Percentiles rank a stretch among this genome's conserved stretches.
Conservation (phyloP, 2,113 vertebrate species). For the Megaleporinus macrocephalus region DNA sequence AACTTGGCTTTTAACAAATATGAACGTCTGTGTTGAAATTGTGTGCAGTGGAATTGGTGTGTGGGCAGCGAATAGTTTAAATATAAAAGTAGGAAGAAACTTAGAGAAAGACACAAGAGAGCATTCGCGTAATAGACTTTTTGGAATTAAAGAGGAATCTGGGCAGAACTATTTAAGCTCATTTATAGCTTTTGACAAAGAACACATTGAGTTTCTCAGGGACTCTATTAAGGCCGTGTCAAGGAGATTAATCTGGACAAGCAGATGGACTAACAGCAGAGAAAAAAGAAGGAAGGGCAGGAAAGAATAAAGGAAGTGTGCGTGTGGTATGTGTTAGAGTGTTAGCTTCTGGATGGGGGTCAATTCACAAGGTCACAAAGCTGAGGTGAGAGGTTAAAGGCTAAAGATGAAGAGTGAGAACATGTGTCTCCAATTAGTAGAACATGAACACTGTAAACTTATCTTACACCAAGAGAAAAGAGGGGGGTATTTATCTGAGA, state of each 20-base stretch:
- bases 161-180: not conserved
- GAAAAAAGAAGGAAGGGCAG: not conserved
- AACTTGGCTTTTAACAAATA: not conserved
- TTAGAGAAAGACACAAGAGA: not conserved
- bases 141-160: not conserved
- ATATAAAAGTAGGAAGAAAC: not conserved
- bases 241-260: constrained; percentile 15
- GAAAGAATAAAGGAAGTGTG: not conserved
- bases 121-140: not conserved
- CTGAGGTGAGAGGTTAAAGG: not conserved
- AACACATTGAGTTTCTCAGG: constrained; percentile 4
- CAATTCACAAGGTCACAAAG: not conserved
- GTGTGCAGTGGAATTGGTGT: not conserved
- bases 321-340: not conserved
- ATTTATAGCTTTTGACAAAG: constrained; percentile 21
- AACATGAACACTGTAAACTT: not conserved
- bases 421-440: not conserved
- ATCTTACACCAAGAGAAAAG: not conserved
- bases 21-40: not conserved
- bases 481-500: not conserved
- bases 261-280: not conserved
- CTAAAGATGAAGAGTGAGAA: not conserved
- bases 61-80: not conserved
- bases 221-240: not conserved
- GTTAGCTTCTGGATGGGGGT: not conserved